Percentiles rank a stretch among this genome's conserved stretches.
Evolutionary conservation across 92 coral and sea anemone species (phyloP).

Genomic region (Bergia puertoricense): DNA sequence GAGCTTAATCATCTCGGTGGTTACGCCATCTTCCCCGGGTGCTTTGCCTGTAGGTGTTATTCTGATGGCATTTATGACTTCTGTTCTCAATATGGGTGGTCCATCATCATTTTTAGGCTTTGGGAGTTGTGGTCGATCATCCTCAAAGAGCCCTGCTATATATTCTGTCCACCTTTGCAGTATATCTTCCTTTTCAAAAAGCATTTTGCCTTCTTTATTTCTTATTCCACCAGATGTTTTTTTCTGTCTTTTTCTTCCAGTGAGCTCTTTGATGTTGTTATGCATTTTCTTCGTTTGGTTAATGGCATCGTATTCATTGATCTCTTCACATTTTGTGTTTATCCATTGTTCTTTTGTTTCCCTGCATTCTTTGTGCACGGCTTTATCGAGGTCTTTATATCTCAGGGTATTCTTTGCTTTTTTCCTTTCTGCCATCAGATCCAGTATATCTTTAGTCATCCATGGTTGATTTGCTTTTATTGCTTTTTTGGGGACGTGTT

Average conservation of each 20-base stretch:
- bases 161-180: neutral
- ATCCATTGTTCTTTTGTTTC: neutral
- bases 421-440: neutral
- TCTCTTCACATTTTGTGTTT: neutral
- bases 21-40: neutral
- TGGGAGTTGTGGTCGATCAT: neutral
- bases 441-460: neutral
- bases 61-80: neutral
- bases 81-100: neutral
- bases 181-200: neutral
- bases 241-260: neutral
- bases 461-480: neutral
- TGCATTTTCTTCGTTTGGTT: neutral
- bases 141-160: neutral
- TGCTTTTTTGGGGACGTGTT: neutral
- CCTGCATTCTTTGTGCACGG: neutral
- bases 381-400: neutral
- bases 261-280: neutral
- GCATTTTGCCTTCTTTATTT: neutral
- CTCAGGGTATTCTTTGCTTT: neutral
- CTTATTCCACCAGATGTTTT: neutral
- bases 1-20: neutral
- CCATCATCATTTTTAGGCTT: neutral
- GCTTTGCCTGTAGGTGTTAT: neutral
- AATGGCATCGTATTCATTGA: neutral